Conservation (phyloP, 2,888 invertebrate genomes). For the Lochmaea capreae region DNA sequence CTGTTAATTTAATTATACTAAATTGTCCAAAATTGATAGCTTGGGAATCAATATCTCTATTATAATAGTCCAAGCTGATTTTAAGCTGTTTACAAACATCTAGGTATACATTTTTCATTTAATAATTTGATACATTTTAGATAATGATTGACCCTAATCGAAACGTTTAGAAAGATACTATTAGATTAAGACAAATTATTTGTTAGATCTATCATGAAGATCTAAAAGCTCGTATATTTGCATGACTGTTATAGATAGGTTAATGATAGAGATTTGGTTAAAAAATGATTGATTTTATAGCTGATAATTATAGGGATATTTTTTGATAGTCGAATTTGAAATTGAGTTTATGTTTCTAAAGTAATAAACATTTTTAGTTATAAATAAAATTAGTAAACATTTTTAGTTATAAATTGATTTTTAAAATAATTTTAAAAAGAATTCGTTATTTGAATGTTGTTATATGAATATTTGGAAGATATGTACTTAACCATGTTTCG, state of each 20-base stretch:
- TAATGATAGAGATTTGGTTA: background rate
- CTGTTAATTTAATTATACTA: constrained; percentile 25
- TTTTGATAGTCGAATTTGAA: background rate
- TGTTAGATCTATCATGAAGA: background rate
- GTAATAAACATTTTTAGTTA: too few species aligned
- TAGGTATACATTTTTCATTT: constrained; percentile 8
- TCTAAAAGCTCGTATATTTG: background rate
- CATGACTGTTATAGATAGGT: constrained; percentile 2
- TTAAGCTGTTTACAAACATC: constrained; percentile 9
- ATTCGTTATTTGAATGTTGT: too few species aligned
- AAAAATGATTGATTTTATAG: constrained; percentile 20
- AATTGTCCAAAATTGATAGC: constrained; percentile 22
- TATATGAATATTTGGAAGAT: too few species aligned
- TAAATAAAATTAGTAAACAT: too few species aligned
- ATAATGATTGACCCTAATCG: constrained; percentile 15
- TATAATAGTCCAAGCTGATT: constrained; percentile 8
- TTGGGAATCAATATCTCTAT: constrained; percentile 11
- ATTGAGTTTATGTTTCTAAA: too few species aligned
- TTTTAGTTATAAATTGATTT: too few species aligned
- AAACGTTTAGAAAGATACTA: constrained; percentile 10
- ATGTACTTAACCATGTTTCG: too few species aligned
- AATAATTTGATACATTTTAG: constrained; percentile 17
- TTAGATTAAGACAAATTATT: constrained; percentile 7
- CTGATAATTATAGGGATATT: constrained; percentile 11
- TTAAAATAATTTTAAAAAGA: too few species aligned